Evolutionary conservation across 2,888 invertebrate species (phyloP).

Genomic region (Xiphydria camelus): DNA sequence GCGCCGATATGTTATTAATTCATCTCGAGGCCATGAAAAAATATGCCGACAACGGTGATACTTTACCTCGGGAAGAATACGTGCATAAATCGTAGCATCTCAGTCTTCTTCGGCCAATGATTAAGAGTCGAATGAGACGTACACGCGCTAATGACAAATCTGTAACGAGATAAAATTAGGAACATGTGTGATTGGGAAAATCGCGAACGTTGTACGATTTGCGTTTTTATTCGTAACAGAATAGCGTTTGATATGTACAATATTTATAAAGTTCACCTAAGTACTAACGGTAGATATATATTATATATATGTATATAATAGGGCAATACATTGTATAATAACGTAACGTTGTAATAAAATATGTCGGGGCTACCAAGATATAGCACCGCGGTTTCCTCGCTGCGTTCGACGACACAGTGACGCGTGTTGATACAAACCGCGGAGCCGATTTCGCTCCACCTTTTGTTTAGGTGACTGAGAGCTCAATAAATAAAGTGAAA

Average conservation of each 20-base stretch:
- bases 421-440: no score
- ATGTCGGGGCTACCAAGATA: no score
- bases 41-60: constrained; percentile 28
- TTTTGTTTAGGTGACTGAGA: no score
- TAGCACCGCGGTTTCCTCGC: no score
- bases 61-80: no score
- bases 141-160: no score
- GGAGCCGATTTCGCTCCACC: no score
- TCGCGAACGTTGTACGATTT: constrained; percentile 20
- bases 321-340: no score
- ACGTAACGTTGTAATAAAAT: no score
- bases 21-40: constrained; percentile 45
- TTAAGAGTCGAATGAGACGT: background rate
- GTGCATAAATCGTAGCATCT: no score
- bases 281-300: constrained; percentile 29
- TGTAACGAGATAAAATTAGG: no score
- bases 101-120: background rate
- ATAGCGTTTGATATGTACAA: constrained; percentile 55
- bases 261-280: constrained; percentile 48
- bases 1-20: constrained; percentile 41
- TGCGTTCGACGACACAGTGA: background rate
- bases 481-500: constrained; percentile 5
- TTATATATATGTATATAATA: no score
- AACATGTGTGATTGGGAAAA: background rate
- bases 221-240: constrained; percentile 51